phyloP scores from a whole-genome alignment of 2,113 vertebrate species.

The Synodontis membranacea region DNA sequence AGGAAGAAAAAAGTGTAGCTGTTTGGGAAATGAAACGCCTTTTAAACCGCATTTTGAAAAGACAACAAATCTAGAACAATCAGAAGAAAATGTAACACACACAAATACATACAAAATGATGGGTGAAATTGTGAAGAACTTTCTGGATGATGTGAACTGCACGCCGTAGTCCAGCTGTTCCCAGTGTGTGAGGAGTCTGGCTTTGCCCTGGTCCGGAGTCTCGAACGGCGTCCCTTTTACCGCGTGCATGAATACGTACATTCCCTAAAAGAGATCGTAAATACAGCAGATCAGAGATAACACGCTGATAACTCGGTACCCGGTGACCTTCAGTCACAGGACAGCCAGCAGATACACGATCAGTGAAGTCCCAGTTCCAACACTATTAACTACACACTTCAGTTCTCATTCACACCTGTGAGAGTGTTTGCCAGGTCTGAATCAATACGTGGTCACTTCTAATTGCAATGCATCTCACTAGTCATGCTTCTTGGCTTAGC shows the following conservation, averaged over 20 bases:
- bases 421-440: background rate
- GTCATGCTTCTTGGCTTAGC: background rate
- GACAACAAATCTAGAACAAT: background rate
- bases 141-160: constrained; percentile 95
- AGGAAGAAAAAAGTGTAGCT: background rate
- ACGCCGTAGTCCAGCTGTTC: constrained; percentile 97
- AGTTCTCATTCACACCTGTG: background rate
- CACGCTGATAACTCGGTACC: background rate
- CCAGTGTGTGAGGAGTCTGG: constrained; percentile 96
- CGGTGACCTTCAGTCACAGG: background rate
- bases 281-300: background rate
- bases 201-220: constrained; percentile 97
- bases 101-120: constrained; percentile 87
- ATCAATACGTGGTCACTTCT: too few relatives aligned
- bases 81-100: background rate
- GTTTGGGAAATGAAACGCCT: background rate
- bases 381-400: background rate
- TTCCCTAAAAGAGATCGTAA: constrained; percentile 75
- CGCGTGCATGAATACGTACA: constrained; percentile 97
- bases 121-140: constrained; percentile 98
- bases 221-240: constrained; percentile 98
- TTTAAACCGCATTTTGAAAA: background rate
- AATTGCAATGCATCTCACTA: background rate
- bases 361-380: too few relatives aligned
- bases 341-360: background rate